Evolutionary conservation across 2,797 vertebrate species (phyloP).

Genomic region (Sebastes variabilis): DNA sequence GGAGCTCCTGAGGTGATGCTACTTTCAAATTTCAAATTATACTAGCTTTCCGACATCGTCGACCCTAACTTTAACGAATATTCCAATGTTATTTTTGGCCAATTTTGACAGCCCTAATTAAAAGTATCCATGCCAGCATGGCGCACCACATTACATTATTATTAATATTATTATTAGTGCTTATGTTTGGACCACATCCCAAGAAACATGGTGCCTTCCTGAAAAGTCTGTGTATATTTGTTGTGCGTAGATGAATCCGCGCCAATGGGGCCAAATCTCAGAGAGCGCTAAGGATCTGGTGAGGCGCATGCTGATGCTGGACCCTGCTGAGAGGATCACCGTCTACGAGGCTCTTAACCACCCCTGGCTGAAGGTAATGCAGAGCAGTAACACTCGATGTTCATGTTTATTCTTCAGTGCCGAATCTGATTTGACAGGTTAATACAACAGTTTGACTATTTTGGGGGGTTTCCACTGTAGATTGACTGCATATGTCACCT

Average conservation of each 20-base stretch:
- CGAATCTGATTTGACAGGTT: not conserved
- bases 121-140: too few species aligned
- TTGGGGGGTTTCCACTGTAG: not conserved
- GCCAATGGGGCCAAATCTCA: slow-evolving; percentile 97
- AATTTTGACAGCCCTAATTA: too few species aligned
- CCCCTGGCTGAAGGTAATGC: slow-evolving; percentile 93
- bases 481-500: not conserved
- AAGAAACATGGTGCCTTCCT: not conserved
- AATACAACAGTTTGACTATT: not conserved
- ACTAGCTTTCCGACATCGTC: too few species aligned
- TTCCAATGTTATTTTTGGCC: too few species aligned
- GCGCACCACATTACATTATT: too few species aligned
- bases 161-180: too few species aligned
- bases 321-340: slow-evolving; percentile 98
- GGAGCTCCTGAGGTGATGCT: too few species aligned
- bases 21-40: too few species aligned
- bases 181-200: not conserved
- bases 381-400: not conserved
- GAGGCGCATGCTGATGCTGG: slow-evolving; percentile 97
- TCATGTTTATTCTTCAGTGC: not conserved
- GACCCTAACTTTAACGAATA: too few species aligned
- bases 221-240: not conserved
- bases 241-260: slow-evolving; percentile 91
- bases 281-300: slow-evolving; percentile 99
- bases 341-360: slow-evolving; percentile 99